Percentiles rank a stretch among this genome's conserved stretches.
Evolutionary conservation across 2,797 vertebrate genomes (phyloP).

Genomic region (Eulemur rubriventer): DNA sequence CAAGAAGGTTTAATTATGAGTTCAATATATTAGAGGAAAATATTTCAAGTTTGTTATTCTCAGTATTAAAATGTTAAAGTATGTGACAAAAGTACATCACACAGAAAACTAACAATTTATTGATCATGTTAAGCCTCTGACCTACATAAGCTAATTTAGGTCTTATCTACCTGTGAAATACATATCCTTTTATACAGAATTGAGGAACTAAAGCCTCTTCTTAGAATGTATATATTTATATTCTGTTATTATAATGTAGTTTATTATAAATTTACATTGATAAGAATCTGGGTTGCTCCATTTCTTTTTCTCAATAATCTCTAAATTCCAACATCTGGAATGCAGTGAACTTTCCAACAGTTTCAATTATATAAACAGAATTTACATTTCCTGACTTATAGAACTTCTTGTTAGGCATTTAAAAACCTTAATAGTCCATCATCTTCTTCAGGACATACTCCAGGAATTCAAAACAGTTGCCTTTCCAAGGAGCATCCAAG

Average conservation of each 20-base stretch:
- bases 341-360: neutral
- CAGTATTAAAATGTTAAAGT: slow-evolving; percentile 10
- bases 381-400: neutral
- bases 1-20: neutral
- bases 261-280: neutral
- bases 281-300: neutral
- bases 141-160: neutral
- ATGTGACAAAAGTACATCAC: neutral
- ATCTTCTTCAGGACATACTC: neutral
- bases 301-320: neutral
- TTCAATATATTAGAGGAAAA: neutral
- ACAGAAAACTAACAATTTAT: neutral
- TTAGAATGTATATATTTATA: neutral
- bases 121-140: neutral
- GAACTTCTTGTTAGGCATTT: slow-evolving; percentile 32
- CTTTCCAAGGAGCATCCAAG: neutral
- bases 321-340: slow-evolving; percentile 13
- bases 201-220: neutral
- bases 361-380: slow-evolving; percentile 36
- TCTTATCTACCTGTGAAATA: neutral
- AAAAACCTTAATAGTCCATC: neutral
- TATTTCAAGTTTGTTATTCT: neutral
- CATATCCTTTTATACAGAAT: neutral
- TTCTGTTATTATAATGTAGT: neutral
- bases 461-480: slow-evolving; percentile 35